Evolutionary conservation across 2,888 invertebrate genomes (phyloP), one percentile per base, ranked within the genome.

Genomic region (Diplazon laetatorius): DNA sequence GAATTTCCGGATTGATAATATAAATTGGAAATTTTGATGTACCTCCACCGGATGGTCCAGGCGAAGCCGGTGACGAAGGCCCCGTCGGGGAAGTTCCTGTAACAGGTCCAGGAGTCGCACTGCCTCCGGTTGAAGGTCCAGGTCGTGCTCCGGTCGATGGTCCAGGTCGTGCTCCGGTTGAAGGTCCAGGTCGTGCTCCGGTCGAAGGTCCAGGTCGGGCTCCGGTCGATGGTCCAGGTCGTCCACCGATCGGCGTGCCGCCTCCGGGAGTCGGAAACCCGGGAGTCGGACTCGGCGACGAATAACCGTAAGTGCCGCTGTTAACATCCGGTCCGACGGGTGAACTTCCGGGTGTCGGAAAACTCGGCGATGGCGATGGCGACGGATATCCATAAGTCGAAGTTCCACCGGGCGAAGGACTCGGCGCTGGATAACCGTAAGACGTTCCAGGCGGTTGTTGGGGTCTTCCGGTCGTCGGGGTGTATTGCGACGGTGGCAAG

Each of bases 301-400:
- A 66, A 90, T 91, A 81, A 82, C 85, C 80, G 81, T 87, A 81
- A 16, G 70, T 63, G 87, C 86, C 35, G 82, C 89, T 37, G 82
- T 74, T 80, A 16, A 81, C 82, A 66, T 81, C 78, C 18, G 76
- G 55, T 1, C 62, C 62, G 25, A 80, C 71, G 18, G 87, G 76
- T 44, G 82, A 83, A 75, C 90, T 89, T 80, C 91, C 91, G 81
- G 82, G 79, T 5, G 72, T 37, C 8, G 78, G 82, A 60, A 75
- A 82, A 37, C 70, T 12, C 12, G 82, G 80, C 2, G 78, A 62
- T 60, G 80, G 48, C 37, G 76, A 37, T 20, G 75, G 69, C 16
- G 76, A 65, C 10, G 75, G 78, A 74, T 70, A 81, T 5, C 70
- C 73, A 37, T 62, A 59, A 18, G 75, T 50, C 10, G 82, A 52